Evolutionary conservation across 2,797 vertebrate genomes (phyloP), one percentile per base, ranked within the genome.

Genomic region (Pagetopsis macropterus): DNA sequence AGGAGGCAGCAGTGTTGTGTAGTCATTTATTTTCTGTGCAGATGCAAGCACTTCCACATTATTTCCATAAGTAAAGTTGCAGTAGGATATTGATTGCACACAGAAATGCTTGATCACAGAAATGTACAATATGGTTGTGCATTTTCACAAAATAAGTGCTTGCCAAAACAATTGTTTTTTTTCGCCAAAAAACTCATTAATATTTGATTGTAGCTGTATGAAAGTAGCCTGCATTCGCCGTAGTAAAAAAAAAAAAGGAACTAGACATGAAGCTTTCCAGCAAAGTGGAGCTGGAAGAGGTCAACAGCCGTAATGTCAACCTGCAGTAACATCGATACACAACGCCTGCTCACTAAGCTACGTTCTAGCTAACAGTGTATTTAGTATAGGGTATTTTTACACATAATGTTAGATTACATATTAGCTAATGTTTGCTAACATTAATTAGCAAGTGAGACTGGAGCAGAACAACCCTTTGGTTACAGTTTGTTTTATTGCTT

Each of bases 251-350:
- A 56, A 31, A 56, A 31, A 44, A 23, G 23, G 9, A 23, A 37
- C 33, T 37, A 1, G 15, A 21, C 15, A 45, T 37, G 8, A 17
- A 3, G 21, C 4, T 70, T 19, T 4, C 1, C n/a, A 52, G 33
- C n/a, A 37, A 71, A 78, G 23, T 43, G 0, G 0, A 41, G 54
- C 40, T 55, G 17, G 17, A 41, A 7, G 45, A 66, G 79, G 75
- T 46, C 75, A 76, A 62, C 33, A 33, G 81, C 80, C 77, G 54
- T 6, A 49, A 55, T 33, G 69, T 68, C 74, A 64, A 27, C 17
- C 12, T n/a, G 27, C 65, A 46, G 27, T 21, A 17, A 52, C 48
- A 57, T 51, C 19, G 2, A 51, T 27, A 61, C 46, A 56, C 33
- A 4, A 9, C 46, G 16, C 33, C 2, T 11, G 44, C 61, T 49